phyloP scores from a whole-genome alignment of 2,888 invertebrate genomes.

The Bombylius discolor region DNA sequence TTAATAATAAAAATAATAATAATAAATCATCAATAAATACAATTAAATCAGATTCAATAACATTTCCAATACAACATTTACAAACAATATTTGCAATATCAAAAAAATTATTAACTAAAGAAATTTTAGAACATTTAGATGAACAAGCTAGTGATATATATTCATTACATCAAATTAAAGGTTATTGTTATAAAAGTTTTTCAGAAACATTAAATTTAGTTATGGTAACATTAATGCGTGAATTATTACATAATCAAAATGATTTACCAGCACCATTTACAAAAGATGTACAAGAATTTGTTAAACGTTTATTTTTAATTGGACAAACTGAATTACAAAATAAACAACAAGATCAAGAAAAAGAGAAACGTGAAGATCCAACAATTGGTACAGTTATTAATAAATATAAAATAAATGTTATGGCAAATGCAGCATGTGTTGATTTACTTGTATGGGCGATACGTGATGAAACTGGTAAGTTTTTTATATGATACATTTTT shows the following conservation, averaged over 20 bases:
- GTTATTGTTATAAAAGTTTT: slow-evolving; percentile 87
- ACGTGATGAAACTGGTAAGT: slow-evolving; percentile 83
- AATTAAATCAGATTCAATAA: slow-evolving; percentile 44
- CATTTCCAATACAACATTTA: slow-evolving; percentile 61
- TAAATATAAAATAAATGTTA: slow-evolving; percentile 87
- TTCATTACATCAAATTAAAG: slow-evolving; percentile 55
- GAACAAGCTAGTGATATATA: slow-evolving; percentile 71
- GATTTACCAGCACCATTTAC: slow-evolving; percentile 83
- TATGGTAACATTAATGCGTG: slow-evolving; percentile 80
- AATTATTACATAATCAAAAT: slow-evolving; percentile 78
- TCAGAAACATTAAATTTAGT: slow-evolving; percentile 91
- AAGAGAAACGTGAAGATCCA: slow-evolving; percentile 65
- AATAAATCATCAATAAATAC: slow-evolving; percentile 18
- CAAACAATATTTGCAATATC: slow-evolving; percentile 67
- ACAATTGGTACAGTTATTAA: slow-evolving; percentile 53
- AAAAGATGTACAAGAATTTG: slow-evolving; percentile 85
- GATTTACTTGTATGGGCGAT: slow-evolving; percentile 97
- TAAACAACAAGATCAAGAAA: slow-evolving; percentile 72
- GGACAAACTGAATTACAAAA: slow-evolving; percentile 89
- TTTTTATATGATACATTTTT: neutral
- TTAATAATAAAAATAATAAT: too few species aligned
- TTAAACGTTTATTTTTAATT: slow-evolving; percentile 74
- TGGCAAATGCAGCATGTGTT: slow-evolving; percentile 95
- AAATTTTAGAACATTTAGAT: slow-evolving; percentile 66
- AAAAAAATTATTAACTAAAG: slow-evolving; percentile 76